Evolutionary conservation across 2,888 invertebrate species (phyloP).

Genomic region (Hemaris fuciformis): DNA sequence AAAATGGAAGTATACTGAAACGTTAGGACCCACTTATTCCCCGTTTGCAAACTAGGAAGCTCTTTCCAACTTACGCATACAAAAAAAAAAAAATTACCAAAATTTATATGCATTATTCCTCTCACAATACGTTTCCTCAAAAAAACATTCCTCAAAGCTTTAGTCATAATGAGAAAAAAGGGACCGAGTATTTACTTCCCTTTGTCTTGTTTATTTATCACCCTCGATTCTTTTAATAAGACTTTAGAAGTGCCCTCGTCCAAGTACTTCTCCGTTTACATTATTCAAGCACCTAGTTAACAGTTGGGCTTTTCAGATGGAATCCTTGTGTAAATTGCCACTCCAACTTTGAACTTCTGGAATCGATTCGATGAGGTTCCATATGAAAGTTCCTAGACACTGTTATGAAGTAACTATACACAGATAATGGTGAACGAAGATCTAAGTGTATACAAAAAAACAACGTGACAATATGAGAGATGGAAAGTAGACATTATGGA

Average conservation of each 20-base stretch:
- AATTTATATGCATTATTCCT: slow-evolving; percentile 5
- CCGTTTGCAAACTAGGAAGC: not conserved
- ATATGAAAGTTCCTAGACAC: not conserved
- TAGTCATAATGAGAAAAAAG: slow-evolving; percentile 10
- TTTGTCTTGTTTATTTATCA: slow-evolving; percentile 22
- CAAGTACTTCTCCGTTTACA: slow-evolving; percentile 37
- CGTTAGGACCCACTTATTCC: too few relatives aligned
- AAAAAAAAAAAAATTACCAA: not conserved
- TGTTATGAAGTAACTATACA: not conserved
- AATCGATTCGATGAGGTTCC: slow-evolving; percentile 42
- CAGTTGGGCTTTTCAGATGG: slow-evolving; percentile 45
- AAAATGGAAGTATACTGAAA: too few relatives aligned
- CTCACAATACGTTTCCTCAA: slow-evolving; percentile 3
- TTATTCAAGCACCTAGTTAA: slow-evolving; percentile 53
- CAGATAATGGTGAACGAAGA: not conserved
- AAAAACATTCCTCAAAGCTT: not conserved
- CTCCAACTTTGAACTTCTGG: slow-evolving; percentile 55
- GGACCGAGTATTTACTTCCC: slow-evolving; percentile 1
- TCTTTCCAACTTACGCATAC: not conserved
- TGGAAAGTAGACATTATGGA: too few relatives aligned
- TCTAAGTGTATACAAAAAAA: not conserved
- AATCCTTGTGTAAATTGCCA: slow-evolving; percentile 59
- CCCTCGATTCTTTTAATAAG: slow-evolving; percentile 28
- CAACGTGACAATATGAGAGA: not conserved
- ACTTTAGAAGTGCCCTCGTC: slow-evolving; percentile 25